These are phyloP conservation scores for Grammomys dolichurus DNA, from an alignment of 2,113 vertebrate species.

Conservation along the genomic window DNA sequence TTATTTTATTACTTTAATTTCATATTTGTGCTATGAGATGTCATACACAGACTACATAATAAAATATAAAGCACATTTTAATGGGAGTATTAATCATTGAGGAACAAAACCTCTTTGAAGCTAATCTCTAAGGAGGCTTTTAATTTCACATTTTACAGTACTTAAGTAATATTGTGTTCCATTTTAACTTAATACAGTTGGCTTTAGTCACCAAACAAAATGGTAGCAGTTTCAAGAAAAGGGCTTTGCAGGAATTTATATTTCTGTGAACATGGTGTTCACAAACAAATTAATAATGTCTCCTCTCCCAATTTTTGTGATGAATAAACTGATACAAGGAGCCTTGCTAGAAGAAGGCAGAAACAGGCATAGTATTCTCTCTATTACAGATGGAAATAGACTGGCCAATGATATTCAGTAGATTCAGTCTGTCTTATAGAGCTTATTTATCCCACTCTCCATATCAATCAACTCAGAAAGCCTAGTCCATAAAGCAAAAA, in stretches of 20 bases:
- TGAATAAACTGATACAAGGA: neutral
- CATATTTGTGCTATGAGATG: neutral
- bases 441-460: neutral
- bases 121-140: slow-evolving; percentile 32
- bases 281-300: neutral
- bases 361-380: neutral
- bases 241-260: neutral
- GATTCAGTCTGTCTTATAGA: neutral
- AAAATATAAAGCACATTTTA: slow-evolving; percentile 16
- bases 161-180: slow-evolving; percentile 29
- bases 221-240: neutral
- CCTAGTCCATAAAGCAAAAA: neutral
- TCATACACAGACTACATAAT: neutral
- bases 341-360: neutral
- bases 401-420: neutral
- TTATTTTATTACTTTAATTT: slow-evolving; percentile 11
- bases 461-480: neutral
- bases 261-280: neutral
- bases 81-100: neutral
- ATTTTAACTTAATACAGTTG: slow-evolving; percentile 25
- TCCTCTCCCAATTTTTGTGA: neutral
- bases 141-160: neutral
- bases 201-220: neutral
- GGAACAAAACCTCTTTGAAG: neutral
- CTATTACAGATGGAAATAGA: neutral